Conservation (phyloP, 2,888 invertebrate species). For the Ichneumoninae sp. region DNA sequence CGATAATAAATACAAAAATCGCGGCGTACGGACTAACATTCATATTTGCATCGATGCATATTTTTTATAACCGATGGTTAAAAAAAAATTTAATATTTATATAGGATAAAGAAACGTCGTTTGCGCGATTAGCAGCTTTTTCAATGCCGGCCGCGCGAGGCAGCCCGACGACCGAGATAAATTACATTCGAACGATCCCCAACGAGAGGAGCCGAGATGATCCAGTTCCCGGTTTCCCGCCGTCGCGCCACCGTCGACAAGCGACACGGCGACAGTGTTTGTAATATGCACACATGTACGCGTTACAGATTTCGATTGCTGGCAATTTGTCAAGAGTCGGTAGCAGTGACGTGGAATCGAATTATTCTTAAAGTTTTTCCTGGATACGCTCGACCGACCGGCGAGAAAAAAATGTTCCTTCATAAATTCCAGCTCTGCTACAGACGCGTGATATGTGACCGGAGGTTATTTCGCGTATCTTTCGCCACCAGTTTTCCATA, state of each 20-base stretch:
- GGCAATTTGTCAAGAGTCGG: constrained; percentile 56
- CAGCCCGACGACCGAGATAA: constrained; percentile 58
- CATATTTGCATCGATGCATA: neutral
- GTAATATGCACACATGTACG: neutral
- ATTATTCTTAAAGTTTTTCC: constrained; percentile 57
- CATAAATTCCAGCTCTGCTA: constrained; percentile 49
- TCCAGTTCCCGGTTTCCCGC: constrained; percentile 28
- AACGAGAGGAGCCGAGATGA: constrained; percentile 36
- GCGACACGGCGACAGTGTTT: constrained; percentile 11
- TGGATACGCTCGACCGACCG: constrained; percentile 9
- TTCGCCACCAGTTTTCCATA: neutral
- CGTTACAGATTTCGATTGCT: constrained; percentile 44
- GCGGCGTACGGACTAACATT: neutral
- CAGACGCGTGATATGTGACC: neutral
- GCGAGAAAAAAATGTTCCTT: constrained; percentile 28
- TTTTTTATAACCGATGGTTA: neutral
- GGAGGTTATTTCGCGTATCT: neutral
- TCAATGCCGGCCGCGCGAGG: constrained; percentile 45
- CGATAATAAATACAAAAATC: no score
- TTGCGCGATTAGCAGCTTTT: constrained; percentile 45
- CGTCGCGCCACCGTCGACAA: constrained; percentile 10
- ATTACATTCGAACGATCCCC: constrained; percentile 60
- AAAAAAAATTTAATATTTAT: neutral
- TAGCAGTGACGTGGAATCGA: constrained; percentile 61
- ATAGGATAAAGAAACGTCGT: constrained; percentile 16